Percentiles rank a stretch among this genome's conserved stretches.
These are phyloP conservation scores for Schrankia costaestrigalis DNA, from an alignment of 2,888 invertebrate species.

Conservation along the genomic window DNA sequence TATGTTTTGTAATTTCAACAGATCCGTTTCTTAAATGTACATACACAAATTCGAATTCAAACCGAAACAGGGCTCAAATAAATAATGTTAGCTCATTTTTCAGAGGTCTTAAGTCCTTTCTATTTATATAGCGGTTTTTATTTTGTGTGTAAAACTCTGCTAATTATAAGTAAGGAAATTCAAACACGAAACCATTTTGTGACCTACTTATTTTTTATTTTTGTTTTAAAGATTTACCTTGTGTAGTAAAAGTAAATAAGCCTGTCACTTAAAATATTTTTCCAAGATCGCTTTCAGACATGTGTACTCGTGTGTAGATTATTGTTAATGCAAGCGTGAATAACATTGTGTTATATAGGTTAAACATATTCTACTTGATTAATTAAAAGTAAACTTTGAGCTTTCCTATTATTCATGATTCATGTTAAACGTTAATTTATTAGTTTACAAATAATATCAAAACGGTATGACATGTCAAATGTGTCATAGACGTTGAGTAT, in stretches of 20 bases:
- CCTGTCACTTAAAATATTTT: background rate
- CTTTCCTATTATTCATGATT: too few species aligned
- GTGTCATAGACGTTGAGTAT: too few species aligned
- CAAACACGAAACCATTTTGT: constrained; percentile 39
- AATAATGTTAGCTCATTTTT: constrained; percentile 73
- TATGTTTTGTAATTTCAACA: too few species aligned
- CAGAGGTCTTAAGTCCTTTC: constrained; percentile 69
- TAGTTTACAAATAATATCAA: too few species aligned
- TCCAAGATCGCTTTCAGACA: constrained; percentile 1
- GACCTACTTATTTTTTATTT: constrained; percentile 34
- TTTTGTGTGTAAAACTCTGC: constrained; percentile 62
- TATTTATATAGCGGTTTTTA: constrained; percentile 64
- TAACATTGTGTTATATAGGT: too few species aligned
- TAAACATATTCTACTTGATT: too few species aligned
- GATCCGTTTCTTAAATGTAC: constrained; percentile 68
- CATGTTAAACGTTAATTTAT: too few species aligned
- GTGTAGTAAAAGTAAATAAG: constrained; percentile 1
- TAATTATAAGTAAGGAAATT: constrained; percentile 70
- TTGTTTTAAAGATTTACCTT: constrained; percentile 21
- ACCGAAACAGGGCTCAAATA: constrained; percentile 67
- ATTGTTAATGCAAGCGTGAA: constrained; percentile 1
- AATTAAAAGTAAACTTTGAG: too few species aligned
- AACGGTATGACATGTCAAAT: too few species aligned
- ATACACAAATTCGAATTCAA: constrained; percentile 78
- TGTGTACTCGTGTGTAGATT: background rate